Conservation (phyloP, 1,140 invertebrate genomes). For the Orchesella cincta region DNA sequence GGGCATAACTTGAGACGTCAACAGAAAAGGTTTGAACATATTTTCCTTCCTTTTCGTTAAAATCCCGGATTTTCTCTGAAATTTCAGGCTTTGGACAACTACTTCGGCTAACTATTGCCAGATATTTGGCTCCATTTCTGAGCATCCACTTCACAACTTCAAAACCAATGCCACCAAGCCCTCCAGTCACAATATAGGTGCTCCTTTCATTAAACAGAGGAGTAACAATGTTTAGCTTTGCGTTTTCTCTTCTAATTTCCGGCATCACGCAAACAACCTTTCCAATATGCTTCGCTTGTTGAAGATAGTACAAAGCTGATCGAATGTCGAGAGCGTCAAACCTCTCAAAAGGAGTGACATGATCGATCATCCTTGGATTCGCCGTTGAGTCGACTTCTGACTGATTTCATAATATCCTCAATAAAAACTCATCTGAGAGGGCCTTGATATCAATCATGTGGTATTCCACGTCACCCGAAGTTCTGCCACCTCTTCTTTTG, state of each 20-base stretch:
- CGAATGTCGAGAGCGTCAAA: not conserved
- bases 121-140: not conserved
- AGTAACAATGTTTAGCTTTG: not conserved
- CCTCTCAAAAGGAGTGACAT: not conserved
- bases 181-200: conserved; percentile 20
- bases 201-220: not conserved
- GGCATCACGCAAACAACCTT: conserved; percentile 18
- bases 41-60: not conserved
- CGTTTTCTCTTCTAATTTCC: not conserved
- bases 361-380: too few relatives aligned
- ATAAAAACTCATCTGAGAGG: not conserved
- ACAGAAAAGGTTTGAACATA: conserved; percentile 7
- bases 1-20: not conserved
- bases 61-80: not conserved
- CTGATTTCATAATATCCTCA: not conserved
- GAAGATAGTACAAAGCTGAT: not conserved
- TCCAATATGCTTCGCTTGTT: not conserved
- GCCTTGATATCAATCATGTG: not conserved
- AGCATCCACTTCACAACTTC: conserved; percentile 29
- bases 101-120: conserved; percentile 16
- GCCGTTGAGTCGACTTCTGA: not conserved
- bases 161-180: conserved; percentile 19
- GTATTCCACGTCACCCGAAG: not conserved
- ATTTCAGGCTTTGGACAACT: not conserved
- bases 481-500: not conserved